Conservation (phyloP, 2,888 invertebrate genomes). For the Carterocephalus palaemon region DNA sequence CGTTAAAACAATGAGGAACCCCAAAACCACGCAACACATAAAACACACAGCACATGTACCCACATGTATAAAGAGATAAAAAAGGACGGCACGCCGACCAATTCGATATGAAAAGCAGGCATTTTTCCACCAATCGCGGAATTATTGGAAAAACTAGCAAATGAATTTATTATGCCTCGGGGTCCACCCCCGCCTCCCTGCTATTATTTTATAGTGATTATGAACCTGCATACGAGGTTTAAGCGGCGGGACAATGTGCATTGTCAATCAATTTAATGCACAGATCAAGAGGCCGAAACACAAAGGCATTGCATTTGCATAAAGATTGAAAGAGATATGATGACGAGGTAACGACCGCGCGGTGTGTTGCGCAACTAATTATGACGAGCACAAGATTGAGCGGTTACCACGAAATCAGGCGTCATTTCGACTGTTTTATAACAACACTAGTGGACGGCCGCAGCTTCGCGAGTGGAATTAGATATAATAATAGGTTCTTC, state of each 20-base stretch:
- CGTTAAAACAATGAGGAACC: too few relatives aligned
- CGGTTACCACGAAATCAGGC: too few relatives aligned
- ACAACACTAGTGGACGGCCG: too few relatives aligned
- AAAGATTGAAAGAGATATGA: too few relatives aligned
- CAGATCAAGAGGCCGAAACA: conserved; percentile 9
- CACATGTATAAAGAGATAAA: conserved; percentile 55
- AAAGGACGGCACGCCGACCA: conserved; percentile 46
- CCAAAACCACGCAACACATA: conserved; percentile 17
- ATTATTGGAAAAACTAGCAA: conserved; percentile 77
- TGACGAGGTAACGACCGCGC: too few relatives aligned
- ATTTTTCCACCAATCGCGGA: conserved; percentile 76
- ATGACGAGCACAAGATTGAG: too few relatives aligned
- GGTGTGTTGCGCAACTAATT: not conserved
- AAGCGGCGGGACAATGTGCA: conserved; percentile 29
- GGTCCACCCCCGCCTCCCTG: conserved; percentile 36
- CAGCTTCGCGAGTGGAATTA: too few relatives aligned
- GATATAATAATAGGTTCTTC: too few relatives aligned
- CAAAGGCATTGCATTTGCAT: conserved; percentile 15
- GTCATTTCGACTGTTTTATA: too few relatives aligned
- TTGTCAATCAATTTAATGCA: conserved; percentile 25
- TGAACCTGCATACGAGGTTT: conserved; percentile 33
- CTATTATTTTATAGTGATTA: conserved; percentile 64
- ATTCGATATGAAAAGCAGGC: conserved; percentile 66
- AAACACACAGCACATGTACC: conserved; percentile 23
- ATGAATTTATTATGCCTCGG: conserved; percentile 70